phyloP scores from a whole-genome alignment of 2,888 invertebrate species.

The Cerastis leucographa region DNA sequence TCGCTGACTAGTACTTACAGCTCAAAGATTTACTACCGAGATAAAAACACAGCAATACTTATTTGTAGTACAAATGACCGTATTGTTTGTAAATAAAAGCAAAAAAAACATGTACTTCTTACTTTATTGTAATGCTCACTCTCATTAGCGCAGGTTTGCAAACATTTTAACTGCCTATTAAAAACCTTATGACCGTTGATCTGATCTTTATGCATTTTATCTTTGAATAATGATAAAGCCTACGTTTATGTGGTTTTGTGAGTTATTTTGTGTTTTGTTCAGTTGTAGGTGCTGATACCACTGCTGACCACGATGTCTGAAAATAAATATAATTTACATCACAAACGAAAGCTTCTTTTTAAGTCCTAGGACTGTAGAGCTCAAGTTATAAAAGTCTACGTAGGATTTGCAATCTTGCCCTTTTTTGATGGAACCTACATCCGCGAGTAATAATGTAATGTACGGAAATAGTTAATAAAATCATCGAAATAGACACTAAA shows the following conservation, averaged over 20 bases:
- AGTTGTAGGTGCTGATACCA: background rate
- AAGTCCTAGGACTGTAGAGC: background rate
- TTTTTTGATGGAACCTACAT: background rate
- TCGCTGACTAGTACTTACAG: background rate
- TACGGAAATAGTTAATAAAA: conserved; percentile 24
- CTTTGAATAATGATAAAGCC: conserved; percentile 58
- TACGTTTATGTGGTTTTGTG: conserved; percentile 30
- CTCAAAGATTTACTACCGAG: conserved; percentile 21
- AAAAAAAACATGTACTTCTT: conserved; percentile 51
- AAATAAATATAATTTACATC: background rate
- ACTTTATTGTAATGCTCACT: conserved; percentile 57
- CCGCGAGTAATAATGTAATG: no score
- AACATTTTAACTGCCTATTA: conserved; percentile 66
- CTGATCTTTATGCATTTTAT: conserved; percentile 59
- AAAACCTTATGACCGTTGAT: conserved; percentile 62
- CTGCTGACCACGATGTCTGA: background rate
- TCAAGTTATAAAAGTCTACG: background rate
- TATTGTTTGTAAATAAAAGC: conserved; percentile 60
- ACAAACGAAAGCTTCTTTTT: background rate
- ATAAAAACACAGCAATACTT: conserved; percentile 51
- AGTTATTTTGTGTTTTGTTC: background rate
- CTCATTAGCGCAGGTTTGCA: conserved; percentile 65
- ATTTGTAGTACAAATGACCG: conserved; percentile 58
- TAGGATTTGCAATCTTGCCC: background rate
- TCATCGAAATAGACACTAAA: conserved; percentile 13